phyloP scores from a whole-genome alignment of 1,140 invertebrate genomes.

The Drosophila nikananu region DNA sequence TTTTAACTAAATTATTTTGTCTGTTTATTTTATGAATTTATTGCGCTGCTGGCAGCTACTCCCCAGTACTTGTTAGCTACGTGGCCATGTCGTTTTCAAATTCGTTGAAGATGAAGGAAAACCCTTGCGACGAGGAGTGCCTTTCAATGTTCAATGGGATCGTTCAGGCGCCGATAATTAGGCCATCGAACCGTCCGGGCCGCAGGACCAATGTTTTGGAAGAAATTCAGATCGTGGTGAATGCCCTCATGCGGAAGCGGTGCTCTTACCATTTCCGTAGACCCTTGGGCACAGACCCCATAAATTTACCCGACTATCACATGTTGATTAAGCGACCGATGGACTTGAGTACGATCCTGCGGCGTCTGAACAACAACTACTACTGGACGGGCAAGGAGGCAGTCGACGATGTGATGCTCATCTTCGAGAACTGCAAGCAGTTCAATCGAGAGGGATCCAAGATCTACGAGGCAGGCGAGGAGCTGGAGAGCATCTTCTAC shows the following conservation, averaged over 20 bases:
- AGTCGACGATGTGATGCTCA: conserved; percentile 24
- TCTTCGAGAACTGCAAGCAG: conserved; percentile 37
- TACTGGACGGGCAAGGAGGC: conserved; percentile 38
- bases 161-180: conserved; percentile 39
- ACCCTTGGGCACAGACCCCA: conserved; percentile 20
- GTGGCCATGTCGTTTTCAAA: neutral
- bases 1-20: too few species aligned
- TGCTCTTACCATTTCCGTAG: conserved; percentile 28
- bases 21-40: neutral
- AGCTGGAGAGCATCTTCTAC: conserved; percentile 8
- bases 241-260: conserved; percentile 12
- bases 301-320: conserved; percentile 35
- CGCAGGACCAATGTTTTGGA: conserved; percentile 38
- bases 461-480: conserved; percentile 20
- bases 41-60: neutral
- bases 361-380: conserved; percentile 34
- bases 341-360: conserved; percentile 47
- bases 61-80: neutral
- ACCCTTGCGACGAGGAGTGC: neutral
- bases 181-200: conserved; percentile 19
- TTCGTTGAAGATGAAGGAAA: neutral
- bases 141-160: conserved; percentile 40
- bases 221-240: conserved; percentile 20
- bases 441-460: conserved; percentile 18
- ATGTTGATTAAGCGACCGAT: conserved; percentile 18